Percentiles rank a stretch among this genome's conserved stretches.
Evolutionary conservation across 2,888 invertebrate species (phyloP).

Genomic region (Leptogaster cylindrica): DNA sequence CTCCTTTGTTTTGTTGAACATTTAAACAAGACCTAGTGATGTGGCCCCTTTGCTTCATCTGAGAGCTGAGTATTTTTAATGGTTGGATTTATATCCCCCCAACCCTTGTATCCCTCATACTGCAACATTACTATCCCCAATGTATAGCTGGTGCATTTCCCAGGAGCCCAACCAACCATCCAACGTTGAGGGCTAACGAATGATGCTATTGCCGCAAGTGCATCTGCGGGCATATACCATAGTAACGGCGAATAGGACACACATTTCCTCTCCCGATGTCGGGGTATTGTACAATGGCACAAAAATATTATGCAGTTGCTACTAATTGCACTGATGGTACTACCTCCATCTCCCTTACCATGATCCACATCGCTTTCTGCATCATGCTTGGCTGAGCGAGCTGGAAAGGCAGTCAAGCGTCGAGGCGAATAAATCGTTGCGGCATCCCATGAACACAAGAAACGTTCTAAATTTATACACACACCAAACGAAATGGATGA

Average conservation of each 20-base stretch:
- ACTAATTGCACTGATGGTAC: neutral
- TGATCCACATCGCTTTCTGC: neutral
- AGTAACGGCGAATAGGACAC: too few relatives aligned
- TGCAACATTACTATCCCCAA: too few relatives aligned
- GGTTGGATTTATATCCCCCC: too few relatives aligned
- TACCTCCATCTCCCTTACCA: neutral
- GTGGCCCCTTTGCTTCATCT: too few relatives aligned
- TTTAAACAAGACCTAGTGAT: too few relatives aligned
- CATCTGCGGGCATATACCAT: neutral
- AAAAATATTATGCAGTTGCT: neutral
- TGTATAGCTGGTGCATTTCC: too few relatives aligned
- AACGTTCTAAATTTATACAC: slow-evolving; percentile 1
- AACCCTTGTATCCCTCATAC: too few relatives aligned
- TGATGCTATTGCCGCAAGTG: neutral
- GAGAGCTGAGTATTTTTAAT: too few relatives aligned
- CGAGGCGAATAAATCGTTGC: neutral
- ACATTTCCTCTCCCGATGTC: too few relatives aligned
- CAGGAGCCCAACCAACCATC: too few relatives aligned
- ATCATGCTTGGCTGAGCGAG: neutral
- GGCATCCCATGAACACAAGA: neutral
- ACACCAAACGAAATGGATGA: neutral
- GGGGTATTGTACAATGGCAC: neutral
- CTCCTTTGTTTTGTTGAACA: neutral
- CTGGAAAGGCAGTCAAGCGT: neutral
- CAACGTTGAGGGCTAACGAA: neutral